Evolutionary conservation across 2,888 invertebrate genomes (phyloP).

Genomic region (Lepidochitona cinerea): DNA sequence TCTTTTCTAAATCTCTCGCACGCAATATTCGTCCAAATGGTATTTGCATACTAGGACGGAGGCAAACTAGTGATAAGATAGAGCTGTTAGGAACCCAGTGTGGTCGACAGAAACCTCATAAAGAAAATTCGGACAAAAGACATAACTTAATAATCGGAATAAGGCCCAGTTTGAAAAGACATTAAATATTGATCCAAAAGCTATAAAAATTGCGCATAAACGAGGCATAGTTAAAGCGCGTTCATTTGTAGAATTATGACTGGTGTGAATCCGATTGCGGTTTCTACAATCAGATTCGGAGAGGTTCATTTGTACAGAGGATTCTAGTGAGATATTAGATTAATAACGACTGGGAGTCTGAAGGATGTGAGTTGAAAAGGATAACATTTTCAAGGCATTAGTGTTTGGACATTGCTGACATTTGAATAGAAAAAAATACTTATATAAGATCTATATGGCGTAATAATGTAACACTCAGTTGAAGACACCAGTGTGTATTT

Average conservation of each 20-base stretch:
- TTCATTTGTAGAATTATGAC: neutral
- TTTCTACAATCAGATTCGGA: neutral
- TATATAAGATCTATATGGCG: too few relatives aligned
- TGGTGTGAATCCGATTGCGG: neutral
- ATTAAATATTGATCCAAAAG: constrained; percentile 1
- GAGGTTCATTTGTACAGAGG: neutral
- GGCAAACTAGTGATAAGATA: too few relatives aligned
- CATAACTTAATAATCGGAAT: constrained; percentile 1
- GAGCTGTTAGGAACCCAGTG: too few relatives aligned
- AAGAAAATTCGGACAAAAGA: neutral
- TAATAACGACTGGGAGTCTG: neutral
- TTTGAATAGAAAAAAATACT: too few relatives aligned
- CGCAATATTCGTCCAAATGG: too few relatives aligned
- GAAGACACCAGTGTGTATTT: too few relatives aligned
- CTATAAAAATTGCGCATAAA: neutral
- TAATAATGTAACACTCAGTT: too few relatives aligned
- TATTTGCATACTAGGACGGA: too few relatives aligned
- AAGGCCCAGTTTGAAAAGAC: neutral
- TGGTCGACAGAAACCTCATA: neutral
- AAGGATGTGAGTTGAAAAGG: too few relatives aligned
- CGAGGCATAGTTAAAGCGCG: neutral
- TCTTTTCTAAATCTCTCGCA: too few relatives aligned
- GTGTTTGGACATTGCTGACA: too few relatives aligned
- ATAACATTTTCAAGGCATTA: too few relatives aligned
- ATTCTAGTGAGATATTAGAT: neutral